phyloP scores from a whole-genome alignment of 64 coral and sea anemone genomes.

The Platygyra sinensis region DNA sequence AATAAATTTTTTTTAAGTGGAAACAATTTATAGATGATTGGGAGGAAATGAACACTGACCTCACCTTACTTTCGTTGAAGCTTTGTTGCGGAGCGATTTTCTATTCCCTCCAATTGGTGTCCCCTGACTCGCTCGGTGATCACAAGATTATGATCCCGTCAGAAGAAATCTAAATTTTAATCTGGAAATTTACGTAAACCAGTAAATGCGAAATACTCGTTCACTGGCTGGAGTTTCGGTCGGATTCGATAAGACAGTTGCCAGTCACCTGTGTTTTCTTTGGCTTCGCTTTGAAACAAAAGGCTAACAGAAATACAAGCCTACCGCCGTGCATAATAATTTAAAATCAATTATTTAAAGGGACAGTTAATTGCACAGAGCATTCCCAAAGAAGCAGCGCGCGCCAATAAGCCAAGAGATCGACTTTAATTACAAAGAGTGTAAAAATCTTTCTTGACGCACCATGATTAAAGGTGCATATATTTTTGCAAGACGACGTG shows the following conservation, averaged over 20 bases:
- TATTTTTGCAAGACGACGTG: background rate
- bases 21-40: too few species aligned
- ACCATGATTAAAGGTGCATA: background rate
- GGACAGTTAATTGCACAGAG: background rate
- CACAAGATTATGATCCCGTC: background rate
- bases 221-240: background rate
- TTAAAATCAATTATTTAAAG: background rate
- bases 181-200: background rate
- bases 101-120: background rate
- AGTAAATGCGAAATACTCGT: background rate
- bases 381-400: background rate
- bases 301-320: background rate
- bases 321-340: background rate
- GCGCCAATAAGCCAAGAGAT: background rate
- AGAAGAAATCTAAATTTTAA: background rate
- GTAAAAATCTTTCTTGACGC: background rate
- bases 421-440: background rate
- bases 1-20: too few species aligned
- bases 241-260: background rate
- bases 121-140: background rate
- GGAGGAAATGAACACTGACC: too few species aligned
- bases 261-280: background rate
- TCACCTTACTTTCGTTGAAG: background rate
- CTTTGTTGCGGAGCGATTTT: background rate
- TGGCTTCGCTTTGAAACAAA: background rate